Evolutionary conservation across 1,140 invertebrate genomes (phyloP).

Genomic region (Elysia chlorotica): DNA sequence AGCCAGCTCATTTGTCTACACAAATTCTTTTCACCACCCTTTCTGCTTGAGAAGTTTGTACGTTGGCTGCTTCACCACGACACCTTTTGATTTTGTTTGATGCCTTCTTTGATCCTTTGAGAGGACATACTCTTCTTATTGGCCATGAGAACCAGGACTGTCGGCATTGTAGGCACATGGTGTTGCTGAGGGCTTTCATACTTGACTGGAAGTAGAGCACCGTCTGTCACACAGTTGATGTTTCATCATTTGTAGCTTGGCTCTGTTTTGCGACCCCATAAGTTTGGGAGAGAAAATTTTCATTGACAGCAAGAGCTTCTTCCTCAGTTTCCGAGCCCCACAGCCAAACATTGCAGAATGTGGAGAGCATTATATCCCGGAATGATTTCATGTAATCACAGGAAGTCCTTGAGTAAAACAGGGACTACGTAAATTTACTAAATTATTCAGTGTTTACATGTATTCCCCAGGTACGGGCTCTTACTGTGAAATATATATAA

Average conservation of each 20-base stretch:
- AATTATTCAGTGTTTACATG: not conserved
- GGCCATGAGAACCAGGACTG: not conserved
- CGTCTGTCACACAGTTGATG: not conserved
- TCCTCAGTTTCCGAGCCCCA: constrained; percentile 14
- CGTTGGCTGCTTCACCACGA: not conserved
- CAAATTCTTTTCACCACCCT: not conserved
- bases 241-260: constrained; percentile 6
- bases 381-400: not conserved
- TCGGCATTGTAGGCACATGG: not conserved
- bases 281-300: not conserved
- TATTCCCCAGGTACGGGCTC: not conserved
- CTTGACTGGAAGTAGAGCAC: not conserved
- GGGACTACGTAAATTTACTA: constrained; percentile 1
- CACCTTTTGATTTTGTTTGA: not conserved
- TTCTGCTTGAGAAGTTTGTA: not conserved
- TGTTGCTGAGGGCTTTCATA: not conserved
- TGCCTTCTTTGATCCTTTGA: not conserved
- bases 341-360: constrained; percentile 23
- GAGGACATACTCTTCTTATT: too few species aligned
- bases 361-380: not conserved
- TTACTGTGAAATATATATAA: constrained; percentile 2
- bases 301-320: not conserved
- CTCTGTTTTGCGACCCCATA: not conserved
- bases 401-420: not conserved
- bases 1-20: not conserved